Base-by-base conservation (phyloP, 1,140 invertebrate species). In the Orchesella cincta region DNA sequence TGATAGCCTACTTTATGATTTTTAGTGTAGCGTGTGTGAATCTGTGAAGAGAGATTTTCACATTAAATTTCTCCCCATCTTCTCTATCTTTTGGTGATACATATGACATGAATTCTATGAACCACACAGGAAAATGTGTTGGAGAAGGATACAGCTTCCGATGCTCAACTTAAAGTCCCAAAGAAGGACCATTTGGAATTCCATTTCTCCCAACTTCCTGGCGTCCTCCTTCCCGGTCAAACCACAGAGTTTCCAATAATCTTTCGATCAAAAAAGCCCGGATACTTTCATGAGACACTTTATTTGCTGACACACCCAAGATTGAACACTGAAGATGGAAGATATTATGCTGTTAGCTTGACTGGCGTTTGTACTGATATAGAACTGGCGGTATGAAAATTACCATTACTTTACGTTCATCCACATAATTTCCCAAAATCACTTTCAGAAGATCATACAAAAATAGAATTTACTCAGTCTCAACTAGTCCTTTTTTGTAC, bases 301-400 rank as follows among this genome's bases (percentile, higher is more conserved):
- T 80, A 80, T 71, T 62, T 80, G 28, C 28, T 80, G n/a, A 80
- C 79, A 34, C 76, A 80, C 71, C 79, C 76, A 23, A 62, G 57
- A 46, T 20, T 80, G 12, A 71, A 75, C 28, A 46, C 34, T 52
- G 76, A 76, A n/a, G 26, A 35, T 31, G 76, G 74, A 3, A 57
- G 36, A 62, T 26, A 23, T 0, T 80, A 74, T 31, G 26, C 39
- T 18, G 16, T 78, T 1, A 51, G 79, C 18, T 29, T 80, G 1
- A 76, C 23, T 70, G 79, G 79, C 23, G 75, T 80, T 73, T 77
- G 76, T 36, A 76, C 75, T 64, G 79, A 80, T 46, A 29, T 28
- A 70, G 73, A 64, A 1, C 29, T 71, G 3, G 31, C 34, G 31
- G 67, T 71, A 71, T 16, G 3, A 57, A n/a, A n/a, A n/a, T n/a